Base-by-base conservation (phyloP, 53 echinoderm and acorn worm species). In the Mesocentrotus franciscanus region DNA sequence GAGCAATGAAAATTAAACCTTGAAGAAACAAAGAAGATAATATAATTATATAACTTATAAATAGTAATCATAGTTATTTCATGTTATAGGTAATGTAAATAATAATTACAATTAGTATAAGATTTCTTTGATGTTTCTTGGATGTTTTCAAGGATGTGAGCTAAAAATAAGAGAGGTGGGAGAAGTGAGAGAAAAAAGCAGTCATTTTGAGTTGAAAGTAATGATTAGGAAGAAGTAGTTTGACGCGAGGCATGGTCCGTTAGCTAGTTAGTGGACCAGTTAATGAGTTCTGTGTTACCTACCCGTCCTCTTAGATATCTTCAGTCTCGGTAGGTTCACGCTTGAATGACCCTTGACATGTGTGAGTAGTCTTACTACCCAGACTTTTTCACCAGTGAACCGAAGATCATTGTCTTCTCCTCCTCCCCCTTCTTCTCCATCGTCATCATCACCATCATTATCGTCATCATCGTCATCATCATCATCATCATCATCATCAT, bases 201-300 rank as follows among this genome's bases (percentile, higher is more conserved):
- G 87, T 58, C 87, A 29, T 58, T 27, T 56, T n/a, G 26, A 87
- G 87, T 87, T 87, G 87, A 58, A 6, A 84, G 36, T 14, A 14
- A 32, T 29, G 26, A 85, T 85, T 22, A 55, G 55, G 7, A n/a
- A n/a, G 87, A 27, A 87, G 87, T 87, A n/a, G 56, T 27, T 16
- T 22, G 10, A 55, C 7, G 59, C 12, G 27, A 87, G 13, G 58
- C n/a, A 87, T 87, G 87, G 87, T 87, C 58, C 12, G 59, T 87
- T 87, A 58, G 59, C 57, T 58, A 29, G 87, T 87, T 87, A 87
- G 87, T 87, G 87, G 87, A 87, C 87, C 87, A 58, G 87, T 87
- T 87, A 87, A 87, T 87, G 87, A 87, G 87, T 87, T 11, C 11
- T 56, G 26, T 57, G 56, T 33, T 58, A 56, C 13, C 87, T 12